Evolutionary conservation across 2,888 invertebrate genomes (phyloP).

Genomic region (Aphrophora alni): DNA sequence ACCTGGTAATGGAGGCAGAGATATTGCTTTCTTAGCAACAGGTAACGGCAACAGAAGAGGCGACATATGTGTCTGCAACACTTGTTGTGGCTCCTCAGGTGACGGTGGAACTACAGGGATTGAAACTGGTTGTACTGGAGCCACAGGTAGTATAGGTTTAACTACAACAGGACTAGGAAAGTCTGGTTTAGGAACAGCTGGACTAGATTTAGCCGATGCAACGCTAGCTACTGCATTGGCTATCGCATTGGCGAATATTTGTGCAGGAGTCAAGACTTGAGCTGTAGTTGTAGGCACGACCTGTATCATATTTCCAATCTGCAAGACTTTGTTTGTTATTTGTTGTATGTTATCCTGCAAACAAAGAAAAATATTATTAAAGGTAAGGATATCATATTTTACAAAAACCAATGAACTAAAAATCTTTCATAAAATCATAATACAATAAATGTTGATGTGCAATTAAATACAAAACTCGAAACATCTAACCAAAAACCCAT

Average conservation of each 20-base stretch:
- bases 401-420: no score
- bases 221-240: not conserved
- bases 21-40: slow-evolving; percentile 26
- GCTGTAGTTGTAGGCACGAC: slow-evolving; percentile 59
- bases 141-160: not conserved
- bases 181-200: not conserved
- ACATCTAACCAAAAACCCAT: no score
- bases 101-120: not conserved
- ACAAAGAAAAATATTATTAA: no score
- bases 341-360: not conserved
- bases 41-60: slow-evolving; percentile 27
- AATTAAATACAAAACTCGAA: no score
- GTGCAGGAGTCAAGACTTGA: slow-evolving; percentile 12
- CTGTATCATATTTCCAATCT: slow-evolving; percentile 67
- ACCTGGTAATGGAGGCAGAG: not conserved
- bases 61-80: not conserved
- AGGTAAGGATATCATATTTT: no score
- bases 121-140: not conserved
- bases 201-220: not conserved
- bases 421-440: no score
- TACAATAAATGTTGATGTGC: no score
- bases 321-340: slow-evolving; percentile 50
- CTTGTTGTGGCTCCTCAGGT: not conserved
- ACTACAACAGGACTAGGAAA: slow-evolving; percentile 21
- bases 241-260: not conserved